phyloP scores from a whole-genome alignment of 2,113 vertebrate species.

The Zeus faber region DNA sequence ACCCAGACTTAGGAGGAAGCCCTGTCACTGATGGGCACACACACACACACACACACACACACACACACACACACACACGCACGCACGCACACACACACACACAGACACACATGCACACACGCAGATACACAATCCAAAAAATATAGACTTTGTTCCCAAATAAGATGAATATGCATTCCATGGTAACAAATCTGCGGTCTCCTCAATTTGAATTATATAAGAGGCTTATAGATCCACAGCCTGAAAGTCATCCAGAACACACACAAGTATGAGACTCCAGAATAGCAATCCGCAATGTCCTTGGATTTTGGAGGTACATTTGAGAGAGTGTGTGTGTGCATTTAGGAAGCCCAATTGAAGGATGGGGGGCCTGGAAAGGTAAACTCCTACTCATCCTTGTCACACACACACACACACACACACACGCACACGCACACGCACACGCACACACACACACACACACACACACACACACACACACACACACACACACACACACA shows the following conservation, averaged over 20 bases:
- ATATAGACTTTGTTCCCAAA: conserved; percentile 28
- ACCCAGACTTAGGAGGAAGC: conserved; percentile 72
- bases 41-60: conserved; percentile 15
- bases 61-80: conserved; percentile 5
- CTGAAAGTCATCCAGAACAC: conserved; percentile 25
- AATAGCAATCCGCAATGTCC: conserved; percentile 44
- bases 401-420: conserved; percentile 25
- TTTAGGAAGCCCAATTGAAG: conserved; percentile 16
- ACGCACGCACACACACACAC: conserved; percentile 25
- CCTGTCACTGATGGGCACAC: conserved; percentile 63
- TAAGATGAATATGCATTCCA: conserved; percentile 16
- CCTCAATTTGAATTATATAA: conserved; percentile 16
- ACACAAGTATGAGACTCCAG: conserved; percentile 25
- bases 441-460: conserved; percentile 25
- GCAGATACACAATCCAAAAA: conserved; percentile 38
- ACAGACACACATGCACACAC: conserved; percentile 19
- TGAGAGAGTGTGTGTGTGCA: background rate
- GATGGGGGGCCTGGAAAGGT: conserved; percentile 41
- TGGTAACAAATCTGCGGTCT: conserved; percentile 23
- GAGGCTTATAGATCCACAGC: conserved; percentile 26
- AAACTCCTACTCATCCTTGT: conserved; percentile 55
- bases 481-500: conserved; percentile 27
- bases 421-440: conserved; percentile 4
- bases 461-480: conserved; percentile 7
- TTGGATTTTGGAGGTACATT: conserved; percentile 35